Evolutionary conservation across 1,140 invertebrate species (phyloP).

Genomic region (Drosophila bifasciata): DNA sequence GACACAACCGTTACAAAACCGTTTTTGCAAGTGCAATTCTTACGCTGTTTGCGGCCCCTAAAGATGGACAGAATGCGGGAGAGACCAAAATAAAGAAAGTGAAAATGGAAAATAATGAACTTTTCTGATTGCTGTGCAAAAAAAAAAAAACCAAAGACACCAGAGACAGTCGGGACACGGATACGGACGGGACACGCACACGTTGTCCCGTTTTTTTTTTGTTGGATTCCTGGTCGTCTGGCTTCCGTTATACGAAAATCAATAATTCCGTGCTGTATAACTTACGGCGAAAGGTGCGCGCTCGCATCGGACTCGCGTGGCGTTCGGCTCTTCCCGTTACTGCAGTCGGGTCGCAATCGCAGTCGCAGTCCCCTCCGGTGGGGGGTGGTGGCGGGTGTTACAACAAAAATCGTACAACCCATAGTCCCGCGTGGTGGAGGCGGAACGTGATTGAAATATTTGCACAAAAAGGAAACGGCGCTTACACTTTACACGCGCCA

Average conservation of each 20-base stretch:
- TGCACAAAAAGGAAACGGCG: slow-evolving; percentile 73
- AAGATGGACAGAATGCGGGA: slow-evolving; percentile 16
- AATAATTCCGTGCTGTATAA: slow-evolving; percentile 82
- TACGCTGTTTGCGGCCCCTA: not conserved
- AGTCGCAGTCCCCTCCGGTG: slow-evolving; percentile 4
- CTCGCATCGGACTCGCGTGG: slow-evolving; percentile 18
- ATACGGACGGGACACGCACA: not conserved
- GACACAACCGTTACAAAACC: no score
- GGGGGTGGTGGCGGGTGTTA: not conserved
- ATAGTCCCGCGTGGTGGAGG: no score
- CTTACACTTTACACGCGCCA: slow-evolving; percentile 69
- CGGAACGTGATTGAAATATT: slow-evolving; percentile 74
- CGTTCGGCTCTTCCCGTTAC: slow-evolving; percentile 26
- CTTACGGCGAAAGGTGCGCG: slow-evolving; percentile 79
- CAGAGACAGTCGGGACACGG: no score
- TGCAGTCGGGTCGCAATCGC: slow-evolving; percentile 25
- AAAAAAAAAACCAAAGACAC: no score
- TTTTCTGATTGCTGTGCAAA: not conserved
- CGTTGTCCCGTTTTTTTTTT: slow-evolving; percentile 54
- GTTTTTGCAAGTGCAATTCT: no score
- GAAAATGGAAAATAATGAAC: not conserved
- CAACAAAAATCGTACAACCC: no score
- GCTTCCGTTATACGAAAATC: slow-evolving; percentile 78
- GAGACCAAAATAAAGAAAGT: slow-evolving; percentile 25
- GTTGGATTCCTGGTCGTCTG: slow-evolving; percentile 29